phyloP scores from a whole-genome alignment of 1,140 invertebrate species.

The Galleria mellonella region DNA sequence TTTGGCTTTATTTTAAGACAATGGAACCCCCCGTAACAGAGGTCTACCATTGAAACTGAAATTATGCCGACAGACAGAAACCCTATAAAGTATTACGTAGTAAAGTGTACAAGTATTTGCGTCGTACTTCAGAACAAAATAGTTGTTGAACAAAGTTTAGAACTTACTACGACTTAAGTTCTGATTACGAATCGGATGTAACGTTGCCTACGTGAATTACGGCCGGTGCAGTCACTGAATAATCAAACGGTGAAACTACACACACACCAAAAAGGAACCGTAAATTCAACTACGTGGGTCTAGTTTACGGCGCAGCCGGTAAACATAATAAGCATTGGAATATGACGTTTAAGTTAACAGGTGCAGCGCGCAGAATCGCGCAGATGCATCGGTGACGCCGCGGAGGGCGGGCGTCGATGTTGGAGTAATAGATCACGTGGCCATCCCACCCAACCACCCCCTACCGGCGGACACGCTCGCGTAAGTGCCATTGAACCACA shows the following conservation, averaged over 20 bases:
- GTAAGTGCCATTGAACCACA: conserved; percentile 42
- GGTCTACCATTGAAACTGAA: too few relatives aligned
- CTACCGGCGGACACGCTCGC: conserved; percentile 12
- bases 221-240: neutral
- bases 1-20: neutral
- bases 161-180: too few relatives aligned
- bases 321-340: conserved; percentile 8
- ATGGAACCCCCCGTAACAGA: neutral
- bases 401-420: conserved; percentile 15
- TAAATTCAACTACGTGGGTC: neutral
- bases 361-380: conserved; percentile 29
- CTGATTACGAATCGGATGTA: neutral
- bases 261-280: neutral
- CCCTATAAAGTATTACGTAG: too few relatives aligned
- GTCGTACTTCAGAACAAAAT: too few relatives aligned
- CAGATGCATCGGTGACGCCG: conserved; percentile 20
- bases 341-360: conserved; percentile 10
- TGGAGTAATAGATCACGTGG: conserved; percentile 44
- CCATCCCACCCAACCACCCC: conserved; percentile 15
- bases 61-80: too few relatives aligned
- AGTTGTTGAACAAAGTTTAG: too few relatives aligned
- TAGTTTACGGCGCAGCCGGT: neutral
- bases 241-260: neutral
- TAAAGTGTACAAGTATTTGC: neutral
- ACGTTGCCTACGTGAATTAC: neutral